These are phyloP conservation scores for Oryzaephilus surinamensis DNA, from an alignment of 1,140 invertebrate species.

Conservation along the genomic window DNA sequence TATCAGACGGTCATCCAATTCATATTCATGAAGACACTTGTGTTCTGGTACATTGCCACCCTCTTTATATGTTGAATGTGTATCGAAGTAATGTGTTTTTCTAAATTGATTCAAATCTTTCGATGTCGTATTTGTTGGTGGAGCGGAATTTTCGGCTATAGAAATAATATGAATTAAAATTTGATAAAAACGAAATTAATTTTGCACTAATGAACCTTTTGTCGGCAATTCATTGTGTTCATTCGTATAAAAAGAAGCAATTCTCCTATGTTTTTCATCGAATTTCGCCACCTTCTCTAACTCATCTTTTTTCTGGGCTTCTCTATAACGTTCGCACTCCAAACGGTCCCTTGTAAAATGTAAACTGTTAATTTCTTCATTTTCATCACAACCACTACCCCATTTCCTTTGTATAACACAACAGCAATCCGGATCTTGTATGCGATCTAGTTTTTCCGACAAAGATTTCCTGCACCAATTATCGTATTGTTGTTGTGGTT, in stretches of 20 bases:
- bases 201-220: neutral
- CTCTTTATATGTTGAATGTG: slow-evolving; percentile 3
- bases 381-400: neutral
- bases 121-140: neutral
- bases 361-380: neutral
- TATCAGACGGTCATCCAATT: slow-evolving; percentile 5
- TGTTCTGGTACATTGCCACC: neutral
- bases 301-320: neutral
- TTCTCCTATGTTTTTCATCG: too few species aligned
- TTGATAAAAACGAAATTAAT: neutral
- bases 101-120: slow-evolving; percentile 1
- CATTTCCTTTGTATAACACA: neutral
- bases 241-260: too few species aligned
- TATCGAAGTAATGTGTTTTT: slow-evolving; percentile 6
- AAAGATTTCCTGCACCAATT: neutral
- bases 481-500: neutral
- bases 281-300: too few species aligned
- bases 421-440: neutral
- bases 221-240: too few species aligned
- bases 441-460: neutral
- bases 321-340: neutral
- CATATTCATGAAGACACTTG: slow-evolving; percentile 7
- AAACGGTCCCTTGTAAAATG: neutral
- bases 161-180: neutral
- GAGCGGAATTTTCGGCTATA: neutral